Evolutionary conservation across 1,140 invertebrate species (phyloP).

Genomic region (Drosophila subpulchrella): DNA sequence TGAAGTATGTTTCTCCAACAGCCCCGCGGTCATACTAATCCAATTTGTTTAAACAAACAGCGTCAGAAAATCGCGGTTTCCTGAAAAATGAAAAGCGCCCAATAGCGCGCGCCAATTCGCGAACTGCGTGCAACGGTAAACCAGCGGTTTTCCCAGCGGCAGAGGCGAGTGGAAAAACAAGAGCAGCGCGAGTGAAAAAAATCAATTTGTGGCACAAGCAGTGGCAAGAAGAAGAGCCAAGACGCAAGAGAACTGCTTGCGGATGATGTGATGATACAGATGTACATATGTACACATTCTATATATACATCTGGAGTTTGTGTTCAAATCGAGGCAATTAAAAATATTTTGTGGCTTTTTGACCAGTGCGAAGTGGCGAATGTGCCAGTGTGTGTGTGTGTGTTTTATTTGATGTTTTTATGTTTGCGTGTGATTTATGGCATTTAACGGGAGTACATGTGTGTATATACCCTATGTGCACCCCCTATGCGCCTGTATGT

Average conservation of each 20-base stretch:
- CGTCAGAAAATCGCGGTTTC: slow-evolving; percentile 3
- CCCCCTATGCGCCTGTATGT: slow-evolving; percentile 25
- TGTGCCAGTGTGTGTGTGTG: background rate
- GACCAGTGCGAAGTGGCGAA: background rate
- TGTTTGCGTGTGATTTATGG: slow-evolving; percentile 27
- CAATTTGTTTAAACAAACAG: slow-evolving; percentile 29
- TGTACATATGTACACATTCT: slow-evolving; percentile 13
- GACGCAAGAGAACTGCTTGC: slow-evolving; percentile 37
- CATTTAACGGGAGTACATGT: slow-evolving; percentile 8
- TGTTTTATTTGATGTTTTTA: slow-evolving; percentile 20
- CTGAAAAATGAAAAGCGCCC: slow-evolving; percentile 2
- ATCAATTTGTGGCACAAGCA: slow-evolving; percentile 66
- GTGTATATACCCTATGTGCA: slow-evolving; percentile 11
- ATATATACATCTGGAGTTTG: slow-evolving; percentile 33
- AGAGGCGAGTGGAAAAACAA: slow-evolving; percentile 8
- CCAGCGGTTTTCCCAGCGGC: background rate
- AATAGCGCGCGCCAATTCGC: background rate
- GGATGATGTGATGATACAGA: slow-evolving; percentile 45
- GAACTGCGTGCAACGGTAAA: slow-evolving; percentile 19
- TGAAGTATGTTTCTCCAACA: background rate
- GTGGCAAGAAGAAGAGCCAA: slow-evolving; percentile 48
- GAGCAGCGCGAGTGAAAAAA: slow-evolving; percentile 57
- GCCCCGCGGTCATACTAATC: background rate
- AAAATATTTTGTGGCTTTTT: slow-evolving; percentile 18
- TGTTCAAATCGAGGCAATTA: slow-evolving; percentile 20